Evolutionary conservation across 2,888 invertebrate species (phyloP).

Genomic region (Spialia ferax): DNA sequence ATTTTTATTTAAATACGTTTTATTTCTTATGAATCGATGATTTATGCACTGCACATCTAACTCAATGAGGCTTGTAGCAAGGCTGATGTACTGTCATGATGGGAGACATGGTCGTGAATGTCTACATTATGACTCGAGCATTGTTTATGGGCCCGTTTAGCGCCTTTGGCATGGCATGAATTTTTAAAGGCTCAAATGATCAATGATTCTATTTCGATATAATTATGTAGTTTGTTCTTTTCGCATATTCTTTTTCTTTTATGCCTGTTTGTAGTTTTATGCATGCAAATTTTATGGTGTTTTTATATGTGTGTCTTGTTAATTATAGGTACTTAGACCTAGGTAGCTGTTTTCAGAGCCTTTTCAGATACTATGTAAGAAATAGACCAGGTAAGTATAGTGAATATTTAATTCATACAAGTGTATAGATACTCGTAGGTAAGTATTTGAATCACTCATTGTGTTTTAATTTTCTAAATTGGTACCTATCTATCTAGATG

Average conservation of each 20-base stretch:
- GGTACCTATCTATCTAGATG: no score
- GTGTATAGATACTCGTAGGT: no score
- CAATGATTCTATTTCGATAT: conserved; percentile 26
- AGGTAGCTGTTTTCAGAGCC: no score
- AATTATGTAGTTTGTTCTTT: neutral
- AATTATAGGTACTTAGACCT: no score
- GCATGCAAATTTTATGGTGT: neutral
- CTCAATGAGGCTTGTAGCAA: conserved; percentile 81
- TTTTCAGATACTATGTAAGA: no score
- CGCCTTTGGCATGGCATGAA: conserved; percentile 53
- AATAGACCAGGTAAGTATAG: no score
- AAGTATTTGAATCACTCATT: neutral
- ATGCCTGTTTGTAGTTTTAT: neutral
- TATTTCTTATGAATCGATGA: conserved; percentile 68
- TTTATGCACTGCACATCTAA: conserved; percentile 71
- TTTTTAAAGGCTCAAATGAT: conserved; percentile 48
- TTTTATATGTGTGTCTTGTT: neutral
- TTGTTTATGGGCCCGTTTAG: conserved; percentile 66
- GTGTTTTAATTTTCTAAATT: neutral
- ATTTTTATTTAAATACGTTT: conserved; percentile 62
- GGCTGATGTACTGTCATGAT: conserved; percentile 79
- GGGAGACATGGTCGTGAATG: conserved; percentile 73
- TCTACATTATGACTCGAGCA: conserved; percentile 72
- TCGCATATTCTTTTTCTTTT: neutral
- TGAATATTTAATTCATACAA: no score